A percentile compares a stretch with the other conserved stretches of the same genome.
phyloP scores from a whole-genome alignment of 2,113 vertebrate species.

The Probosciger aterrimus region DNA sequence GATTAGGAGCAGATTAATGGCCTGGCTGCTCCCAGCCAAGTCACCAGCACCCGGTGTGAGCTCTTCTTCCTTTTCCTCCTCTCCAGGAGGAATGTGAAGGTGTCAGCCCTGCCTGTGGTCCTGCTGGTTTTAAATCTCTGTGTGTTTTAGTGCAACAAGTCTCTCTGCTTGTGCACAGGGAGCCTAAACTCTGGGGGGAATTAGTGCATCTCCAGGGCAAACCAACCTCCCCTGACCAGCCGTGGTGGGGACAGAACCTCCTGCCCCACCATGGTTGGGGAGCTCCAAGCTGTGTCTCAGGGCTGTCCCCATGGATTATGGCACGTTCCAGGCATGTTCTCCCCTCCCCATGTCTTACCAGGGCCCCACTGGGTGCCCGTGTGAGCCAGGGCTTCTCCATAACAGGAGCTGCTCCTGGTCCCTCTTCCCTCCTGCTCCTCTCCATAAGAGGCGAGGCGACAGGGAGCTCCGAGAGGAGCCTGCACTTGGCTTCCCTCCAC shows the following conservation, averaged over 20 bases:
- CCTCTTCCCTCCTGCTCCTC: slow-evolving; percentile 33
- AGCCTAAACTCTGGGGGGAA: not conserved
- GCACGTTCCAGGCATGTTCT: not conserved
- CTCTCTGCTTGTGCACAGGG: fast-evolving
- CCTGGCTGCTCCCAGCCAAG: not conserved
- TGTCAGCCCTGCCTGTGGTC: not conserved
- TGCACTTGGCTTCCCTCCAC: not conserved
- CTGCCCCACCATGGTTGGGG: fast-evolving
- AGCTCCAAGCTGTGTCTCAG: fast-evolving
- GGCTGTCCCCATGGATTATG: not conserved
- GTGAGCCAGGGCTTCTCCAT: slow-evolving; percentile 42
- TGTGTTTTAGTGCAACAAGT: fast-evolving
- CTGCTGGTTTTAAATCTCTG: not conserved
- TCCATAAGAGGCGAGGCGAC: slow-evolving; percentile 60
- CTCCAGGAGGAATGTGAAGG: too few species aligned
- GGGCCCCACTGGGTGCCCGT: not conserved
- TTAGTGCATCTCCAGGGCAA: fast-evolving
- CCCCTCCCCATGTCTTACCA: fast-evolving
- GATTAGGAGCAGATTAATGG: not conserved
- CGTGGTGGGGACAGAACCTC: fast-evolving
- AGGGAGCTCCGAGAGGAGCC: not conserved
- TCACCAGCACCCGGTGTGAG: not conserved
- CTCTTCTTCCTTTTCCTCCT: not conserved
- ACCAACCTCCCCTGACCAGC: not conserved
- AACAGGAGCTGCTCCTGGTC: slow-evolving; percentile 36